Base-by-base conservation (phyloP, 1,140 invertebrate genomes). In the Sycobia sp. region DNA sequence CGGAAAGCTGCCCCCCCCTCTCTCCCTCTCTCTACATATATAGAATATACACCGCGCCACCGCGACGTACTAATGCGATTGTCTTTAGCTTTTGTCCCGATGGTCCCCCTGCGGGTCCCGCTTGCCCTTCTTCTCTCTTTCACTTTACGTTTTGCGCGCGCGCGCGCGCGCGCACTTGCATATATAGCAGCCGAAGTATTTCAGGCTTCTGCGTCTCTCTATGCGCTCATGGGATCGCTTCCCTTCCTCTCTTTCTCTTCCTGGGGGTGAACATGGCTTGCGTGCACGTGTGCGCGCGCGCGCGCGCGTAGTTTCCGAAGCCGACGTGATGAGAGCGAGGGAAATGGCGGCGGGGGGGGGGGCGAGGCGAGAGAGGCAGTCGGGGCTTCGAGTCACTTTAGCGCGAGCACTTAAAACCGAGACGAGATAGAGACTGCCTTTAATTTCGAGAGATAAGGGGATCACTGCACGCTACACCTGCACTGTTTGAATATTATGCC, bases 51-150 rank as follows among this genome's bases (percentile, higher is more conserved):
- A 63, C 55, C 59, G 61, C 67, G 20, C 47, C 55, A 47, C 59
- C 29, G 29, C 29, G 29, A 32, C 5, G 46, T 68, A 73, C 77
- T 81, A 78, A 78, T 76, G 73, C 76, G 76, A 75, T 80, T 76
- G 73, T 78, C 74, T 76, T 73, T 70, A 68, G 69, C 73, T 73
- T 75, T 54, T 73, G 70, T 74, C 63, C 67, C 62, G 50, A 65
- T 63, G 56, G 63, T 70, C 67, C 71, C n/a, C 72, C 56, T 65
- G 67, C 56, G 68, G 61, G 69, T 71, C 72, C 60, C 22, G 34
- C 14, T 10, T 4, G 10, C 7, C 20, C 47, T 36, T n/a, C 27
- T 18, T 18, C n/a, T 47, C 54, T 55, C 16, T 3, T 2, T 18
- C 22, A 27, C 18, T 50, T n/a, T 32, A n/a, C n/a, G n/a, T 16